phyloP scores from a whole-genome alignment of 2,888 invertebrate species.

The Oxyteleia sp. region DNA sequence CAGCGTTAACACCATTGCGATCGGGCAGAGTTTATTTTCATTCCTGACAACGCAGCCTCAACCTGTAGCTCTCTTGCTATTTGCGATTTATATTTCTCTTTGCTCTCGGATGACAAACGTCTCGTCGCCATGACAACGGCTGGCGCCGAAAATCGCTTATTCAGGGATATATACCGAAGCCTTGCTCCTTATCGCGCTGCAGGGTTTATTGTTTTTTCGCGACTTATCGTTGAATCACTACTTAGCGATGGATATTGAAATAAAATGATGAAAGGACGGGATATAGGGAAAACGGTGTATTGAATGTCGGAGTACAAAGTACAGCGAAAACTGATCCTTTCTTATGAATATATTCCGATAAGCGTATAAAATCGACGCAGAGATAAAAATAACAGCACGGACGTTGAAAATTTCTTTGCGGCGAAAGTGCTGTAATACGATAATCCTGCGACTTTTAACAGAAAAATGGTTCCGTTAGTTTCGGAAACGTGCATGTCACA shows the following conservation, averaged over 20 bases:
- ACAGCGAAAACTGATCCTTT: slow-evolving; percentile 22
- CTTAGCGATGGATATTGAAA: slow-evolving; percentile 52
- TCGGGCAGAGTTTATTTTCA: slow-evolving; percentile 71
- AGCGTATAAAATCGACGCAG: background rate
- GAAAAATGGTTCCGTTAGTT: background rate
- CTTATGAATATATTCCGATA: slow-evolving; percentile 30
- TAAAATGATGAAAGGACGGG: slow-evolving; percentile 6
- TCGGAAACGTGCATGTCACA: slow-evolving; percentile 18
- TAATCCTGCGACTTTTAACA: background rate
- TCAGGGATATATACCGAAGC: slow-evolving; percentile 15
- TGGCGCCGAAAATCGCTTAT: slow-evolving; percentile 63
- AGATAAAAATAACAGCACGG: background rate
- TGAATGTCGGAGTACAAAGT: slow-evolving; percentile 23
- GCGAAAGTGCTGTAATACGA: background rate
- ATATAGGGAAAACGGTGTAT: slow-evolving; percentile 26
- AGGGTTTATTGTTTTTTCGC: slow-evolving; percentile 67
- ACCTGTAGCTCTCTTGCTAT: slow-evolving; percentile 69
- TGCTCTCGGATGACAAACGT: slow-evolving; percentile 70
- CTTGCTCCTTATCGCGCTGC: slow-evolving; percentile 7
- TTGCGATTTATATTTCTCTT: slow-evolving; percentile 71
- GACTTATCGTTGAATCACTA: slow-evolving; percentile 59
- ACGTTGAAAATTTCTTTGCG: background rate
- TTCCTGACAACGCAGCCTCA: slow-evolving; percentile 68
- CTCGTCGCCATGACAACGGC: slow-evolving; percentile 49
- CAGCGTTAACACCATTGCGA: slow-evolving; percentile 68